Percentiles rank a stretch among this genome's conserved stretches.
These are phyloP conservation scores for Alcedo atthis DNA, from an alignment of 2,797 vertebrate genomes.

Conservation along the genomic window DNA sequence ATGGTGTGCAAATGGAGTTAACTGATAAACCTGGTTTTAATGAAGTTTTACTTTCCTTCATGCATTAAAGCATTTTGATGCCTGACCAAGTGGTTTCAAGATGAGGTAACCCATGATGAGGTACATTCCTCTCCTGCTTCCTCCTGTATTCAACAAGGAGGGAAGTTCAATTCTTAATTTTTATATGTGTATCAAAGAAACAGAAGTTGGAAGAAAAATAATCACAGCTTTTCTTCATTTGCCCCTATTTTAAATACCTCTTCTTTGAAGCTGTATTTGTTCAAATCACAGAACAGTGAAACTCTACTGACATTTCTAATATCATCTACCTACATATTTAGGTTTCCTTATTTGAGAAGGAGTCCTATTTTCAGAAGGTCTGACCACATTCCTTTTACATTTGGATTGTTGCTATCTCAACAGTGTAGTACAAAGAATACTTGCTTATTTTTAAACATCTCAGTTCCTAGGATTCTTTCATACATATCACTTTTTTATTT, in stretches of 20 bases:
- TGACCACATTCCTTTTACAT: background rate
- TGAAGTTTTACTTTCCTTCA: background rate
- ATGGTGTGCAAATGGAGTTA: background rate
- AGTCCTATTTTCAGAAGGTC: background rate
- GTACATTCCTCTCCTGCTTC: background rate
- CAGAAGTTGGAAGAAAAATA: background rate
- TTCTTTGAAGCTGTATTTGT: background rate
- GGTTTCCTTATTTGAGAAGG: background rate
- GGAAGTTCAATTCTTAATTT: background rate
- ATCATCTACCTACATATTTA: background rate
- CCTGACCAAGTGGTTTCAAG: background rate
- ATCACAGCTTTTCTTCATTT: background rate
- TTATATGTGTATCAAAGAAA: background rate
- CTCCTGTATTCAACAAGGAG: background rate
- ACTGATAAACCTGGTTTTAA: background rate
- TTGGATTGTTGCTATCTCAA: background rate
- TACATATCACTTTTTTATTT: background rate
- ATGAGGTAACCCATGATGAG: background rate
- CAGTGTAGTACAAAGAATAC: background rate
- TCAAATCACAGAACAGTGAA: background rate
- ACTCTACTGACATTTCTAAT: background rate
- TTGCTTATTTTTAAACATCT: background rate
- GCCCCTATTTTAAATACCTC: background rate
- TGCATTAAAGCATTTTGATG: background rate
- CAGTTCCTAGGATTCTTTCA: background rate